Conservation (phyloP, 1,140 invertebrate species). For the Halotydeus destructor region DNA sequence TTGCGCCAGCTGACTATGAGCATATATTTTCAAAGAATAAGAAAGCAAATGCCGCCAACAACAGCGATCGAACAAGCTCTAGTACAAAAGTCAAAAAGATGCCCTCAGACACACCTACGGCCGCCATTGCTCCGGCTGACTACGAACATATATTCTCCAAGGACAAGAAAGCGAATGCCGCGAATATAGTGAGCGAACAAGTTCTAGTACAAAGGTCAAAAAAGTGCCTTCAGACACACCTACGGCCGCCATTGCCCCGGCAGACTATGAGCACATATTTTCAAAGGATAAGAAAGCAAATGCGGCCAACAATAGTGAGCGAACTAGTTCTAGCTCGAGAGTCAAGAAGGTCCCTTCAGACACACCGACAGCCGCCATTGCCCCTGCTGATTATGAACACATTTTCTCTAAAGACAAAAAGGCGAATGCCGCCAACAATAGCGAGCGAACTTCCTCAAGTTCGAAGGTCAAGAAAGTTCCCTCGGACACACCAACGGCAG, state of each 20-base stretch:
- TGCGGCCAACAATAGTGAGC: no score
- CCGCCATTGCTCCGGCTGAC: conserved; percentile 4
- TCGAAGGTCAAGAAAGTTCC: not conserved
- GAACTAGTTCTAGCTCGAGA: no score
- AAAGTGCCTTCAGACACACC: no score
- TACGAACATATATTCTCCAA: conserved; percentile 10
- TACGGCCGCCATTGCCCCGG: no score
- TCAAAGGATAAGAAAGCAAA: no score
- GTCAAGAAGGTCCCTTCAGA: conserved; percentile 2
- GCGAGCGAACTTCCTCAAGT: no score
- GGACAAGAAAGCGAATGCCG: no score
- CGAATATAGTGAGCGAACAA: no score
- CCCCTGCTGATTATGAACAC: conserved; percentile 8
- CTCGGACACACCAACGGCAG: conserved; percentile 4
- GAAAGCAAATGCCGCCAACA: not conserved
- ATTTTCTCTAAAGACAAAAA: not conserved
- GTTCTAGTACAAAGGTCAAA: no score
- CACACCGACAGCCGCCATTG: conserved; percentile 3
- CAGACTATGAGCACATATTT: no score
- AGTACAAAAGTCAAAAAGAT: not conserved
- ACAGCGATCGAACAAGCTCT: not conserved
- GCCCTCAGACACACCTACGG: conserved; percentile 5
- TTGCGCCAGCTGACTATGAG: conserved; percentile 8
- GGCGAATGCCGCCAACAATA: not conserved
- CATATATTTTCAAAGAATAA: not conserved